Base-by-base conservation (phyloP, 2,113 vertebrate genomes). In the Marcusenius ussheri region DNA sequence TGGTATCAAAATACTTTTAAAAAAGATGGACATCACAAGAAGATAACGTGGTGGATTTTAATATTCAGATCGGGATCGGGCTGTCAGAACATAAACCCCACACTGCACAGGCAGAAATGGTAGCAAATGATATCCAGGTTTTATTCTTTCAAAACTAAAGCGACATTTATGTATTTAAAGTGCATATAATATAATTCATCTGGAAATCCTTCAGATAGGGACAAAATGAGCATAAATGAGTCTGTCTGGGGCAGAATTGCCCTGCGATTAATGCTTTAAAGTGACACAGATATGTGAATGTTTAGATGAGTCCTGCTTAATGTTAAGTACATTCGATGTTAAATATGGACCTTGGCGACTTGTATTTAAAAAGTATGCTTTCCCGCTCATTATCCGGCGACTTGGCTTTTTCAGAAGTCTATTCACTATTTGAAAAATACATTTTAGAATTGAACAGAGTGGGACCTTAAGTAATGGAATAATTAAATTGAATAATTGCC, bases 401-500 rank as follows among this genome's bases (percentile, higher is more conserved):
- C 83, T 84, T 47, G 45, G 24, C 83, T 84, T 84, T 84, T 47
- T 47, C 83, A 46, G 80, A 84, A 47, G 80, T 10, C 45, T 46
- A 45, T 84, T 46, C 83, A n/a, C 15, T 47, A 39, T 84, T 84
- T 84, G 83, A 84, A 84, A 84, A 84, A 45, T 47, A 84, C 83
- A 84, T 84, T 84, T 84, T 84, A 47, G 45, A 84, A 84, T 47
- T 45, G 80, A 83, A 45, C 80, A 83, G 80, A 83, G 80, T 83
- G 19, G 83, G 19, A n/a, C 42, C 83, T 84, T 84, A 84, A 84
- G 83, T 84, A 84, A 84, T 84, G 83, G 83, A 84, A 47, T 84
- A 84, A 84, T 84, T 84, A 84, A 84, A 84, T 47, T 84, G 83
- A 84, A 47, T 84, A 84, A 84, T 84, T 84, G 83, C 24, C 15